Evolutionary conservation across 2,888 invertebrate genomes (phyloP).

Genomic region (Merodon equestris): DNA sequence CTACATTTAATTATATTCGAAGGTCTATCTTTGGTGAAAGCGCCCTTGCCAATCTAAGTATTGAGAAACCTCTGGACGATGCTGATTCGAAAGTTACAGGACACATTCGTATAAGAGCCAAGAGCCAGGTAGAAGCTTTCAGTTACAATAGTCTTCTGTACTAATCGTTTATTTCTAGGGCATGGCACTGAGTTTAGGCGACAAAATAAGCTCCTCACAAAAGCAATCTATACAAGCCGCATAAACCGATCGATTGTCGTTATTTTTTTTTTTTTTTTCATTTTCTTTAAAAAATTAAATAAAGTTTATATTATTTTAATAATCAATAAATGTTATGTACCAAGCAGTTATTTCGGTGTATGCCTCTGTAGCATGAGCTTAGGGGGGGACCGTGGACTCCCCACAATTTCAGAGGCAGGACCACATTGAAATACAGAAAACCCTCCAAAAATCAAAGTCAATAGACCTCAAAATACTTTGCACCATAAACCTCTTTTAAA

Average conservation of each 20-base stretch:
- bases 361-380: no score
- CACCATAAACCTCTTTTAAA: no score
- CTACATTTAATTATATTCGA: background rate
- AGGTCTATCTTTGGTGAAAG: constrained; percentile 98
- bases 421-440: no score
- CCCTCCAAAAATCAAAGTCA: no score
- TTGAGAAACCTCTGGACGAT: constrained; percentile 95
- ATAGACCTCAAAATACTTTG: no score
- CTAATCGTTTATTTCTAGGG: constrained; percentile 83
- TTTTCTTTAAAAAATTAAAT: constrained; percentile 49
- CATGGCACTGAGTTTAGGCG: constrained; percentile 98
- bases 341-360: constrained; percentile 5
- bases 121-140: constrained; percentile 91
- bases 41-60: constrained; percentile 98
- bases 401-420: no score
- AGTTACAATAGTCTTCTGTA: background rate
- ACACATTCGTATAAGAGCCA: constrained; percentile 98
- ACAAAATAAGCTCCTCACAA: constrained; percentile 97
- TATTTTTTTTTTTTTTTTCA: constrained; percentile 33
- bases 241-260: constrained; percentile 71
- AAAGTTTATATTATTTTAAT: constrained; percentile 62
- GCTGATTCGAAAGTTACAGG: constrained; percentile 94
- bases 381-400: no score
- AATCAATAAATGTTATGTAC: constrained; percentile 56
- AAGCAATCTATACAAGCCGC: constrained; percentile 81